Conservation (phyloP, 2,888 invertebrate genomes). For the Lycocerus yunnanus region DNA sequence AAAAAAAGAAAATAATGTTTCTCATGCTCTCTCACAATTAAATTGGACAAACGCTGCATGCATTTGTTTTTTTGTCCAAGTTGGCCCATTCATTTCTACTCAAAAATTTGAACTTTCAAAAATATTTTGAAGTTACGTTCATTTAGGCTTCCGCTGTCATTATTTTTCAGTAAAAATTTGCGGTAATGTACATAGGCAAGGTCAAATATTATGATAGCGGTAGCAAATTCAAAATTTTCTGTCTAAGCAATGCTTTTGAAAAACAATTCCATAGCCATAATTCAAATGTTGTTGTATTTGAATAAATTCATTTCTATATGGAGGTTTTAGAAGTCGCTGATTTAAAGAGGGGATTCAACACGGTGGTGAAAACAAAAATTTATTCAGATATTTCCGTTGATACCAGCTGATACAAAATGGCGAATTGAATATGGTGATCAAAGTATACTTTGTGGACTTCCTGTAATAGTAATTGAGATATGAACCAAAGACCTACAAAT, state of each 20-base stretch:
- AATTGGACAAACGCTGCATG: neutral
- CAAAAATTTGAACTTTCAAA: neutral
- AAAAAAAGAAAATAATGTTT: neutral
- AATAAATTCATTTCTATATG: no score
- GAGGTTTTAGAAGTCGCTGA: no score
- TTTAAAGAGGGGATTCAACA: no score
- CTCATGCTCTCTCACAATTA: conserved; percentile 4
- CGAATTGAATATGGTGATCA: no score
- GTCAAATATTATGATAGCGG: neutral
- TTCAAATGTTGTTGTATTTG: no score
- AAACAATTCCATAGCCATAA: no score
- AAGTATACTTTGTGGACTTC: no score
- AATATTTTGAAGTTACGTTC: neutral
- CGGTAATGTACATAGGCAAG: neutral
- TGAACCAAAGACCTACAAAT: no score
- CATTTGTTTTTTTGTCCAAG: neutral
- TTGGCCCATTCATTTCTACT: neutral
- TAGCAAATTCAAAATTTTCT: neutral
- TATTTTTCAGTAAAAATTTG: neutral
- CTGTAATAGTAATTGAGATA: no score
- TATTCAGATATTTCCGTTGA: no score
- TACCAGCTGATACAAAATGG: no score
- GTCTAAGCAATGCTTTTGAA: neutral
- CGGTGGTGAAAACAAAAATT: no score
- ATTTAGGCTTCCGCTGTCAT: neutral